Base-by-base conservation (phyloP, 2,888 invertebrate genomes). In the Drosophila merina region DNA sequence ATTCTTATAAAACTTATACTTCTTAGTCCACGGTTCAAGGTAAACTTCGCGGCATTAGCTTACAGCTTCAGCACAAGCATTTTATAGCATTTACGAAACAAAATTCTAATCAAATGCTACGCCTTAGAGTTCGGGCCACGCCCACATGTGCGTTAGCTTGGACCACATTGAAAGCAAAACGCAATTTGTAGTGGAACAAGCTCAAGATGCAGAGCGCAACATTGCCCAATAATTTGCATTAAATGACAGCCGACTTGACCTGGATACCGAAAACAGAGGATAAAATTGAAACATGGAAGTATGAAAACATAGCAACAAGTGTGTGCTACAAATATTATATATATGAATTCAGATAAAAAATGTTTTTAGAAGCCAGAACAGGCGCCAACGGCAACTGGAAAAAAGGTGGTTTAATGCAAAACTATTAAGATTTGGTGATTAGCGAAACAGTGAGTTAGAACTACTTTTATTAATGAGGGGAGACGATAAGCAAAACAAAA, bases 231-330 rank as follows among this genome's bases (percentile, higher is more conserved):
- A 58, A 87, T 82, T 82, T 82, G 88, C 81, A 87, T 87, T 82
- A 82, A 82, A 82, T 69, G 85, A 79, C 88, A 79, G 88, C 57
- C 80, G 83, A 74, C 57, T 82, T 82, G 81, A 82, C 88, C 81
- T 67, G 72, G 70, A 67, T 86, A 71, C 25, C 67, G 52, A 79
- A 66, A 70, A 28, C 6, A 40, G 10, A 20, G 25, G 8, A 14
- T 4, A 30, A 20, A 36, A 36, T 36, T 36, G 25, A 49, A 40
- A 72, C 40, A 50, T 54, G 36, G 36, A 33, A 63, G 28, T 42
- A 12, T 8, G 66, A 64, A 70, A 82, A 68, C 70, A 70, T 51
- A 9, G 40, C 5, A 14, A 42, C 40, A 42, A 42, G 70, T 68
- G 58, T 67, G 45, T 40, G 54, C 54, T n/a, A 40, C 9, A 36